These are phyloP conservation scores for Agrochola macilenta DNA, from an alignment of 2,888 invertebrate genomes.

Conservation along the genomic window DNA sequence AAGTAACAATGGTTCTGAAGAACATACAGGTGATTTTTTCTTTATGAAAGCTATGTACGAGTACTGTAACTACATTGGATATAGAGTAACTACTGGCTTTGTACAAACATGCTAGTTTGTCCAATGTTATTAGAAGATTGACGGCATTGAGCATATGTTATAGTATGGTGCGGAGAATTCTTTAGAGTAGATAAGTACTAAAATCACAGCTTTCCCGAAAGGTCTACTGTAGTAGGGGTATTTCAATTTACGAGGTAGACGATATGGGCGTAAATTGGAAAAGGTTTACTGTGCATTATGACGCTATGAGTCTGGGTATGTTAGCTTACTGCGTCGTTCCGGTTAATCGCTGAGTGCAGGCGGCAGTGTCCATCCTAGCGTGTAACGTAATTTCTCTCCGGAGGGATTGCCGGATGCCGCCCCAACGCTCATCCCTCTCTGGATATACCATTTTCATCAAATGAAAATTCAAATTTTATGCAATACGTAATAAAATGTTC, in stretches of 20 bases:
- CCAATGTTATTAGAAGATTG: slow-evolving; percentile 14
- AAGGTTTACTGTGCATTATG: slow-evolving; percentile 48
- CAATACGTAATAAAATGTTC: slow-evolving; percentile 15
- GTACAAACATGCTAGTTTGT: background rate
- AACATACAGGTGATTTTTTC: slow-evolving; percentile 11
- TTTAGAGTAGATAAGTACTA: slow-evolving; percentile 2
- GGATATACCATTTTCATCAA: slow-evolving; percentile 31
- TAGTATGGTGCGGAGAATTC: slow-evolving; percentile 7
- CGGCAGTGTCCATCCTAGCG: slow-evolving; percentile 61
- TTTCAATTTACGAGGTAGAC: slow-evolving; percentile 40
- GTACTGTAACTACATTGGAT: background rate
- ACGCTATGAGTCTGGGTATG: slow-evolving; percentile 27
- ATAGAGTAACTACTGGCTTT: background rate
- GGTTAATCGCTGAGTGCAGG: slow-evolving; percentile 61
- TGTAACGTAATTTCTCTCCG: slow-evolving; percentile 65
- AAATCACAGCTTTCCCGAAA: slow-evolving; percentile 12
- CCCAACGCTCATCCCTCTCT: slow-evolving; percentile 32
- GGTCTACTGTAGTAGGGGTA: slow-evolving; percentile 9
- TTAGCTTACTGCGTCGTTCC: slow-evolving; percentile 49
- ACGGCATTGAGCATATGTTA: slow-evolving; percentile 1
- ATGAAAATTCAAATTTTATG: slow-evolving; percentile 58
- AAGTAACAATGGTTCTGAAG: background rate
- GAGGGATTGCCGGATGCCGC: slow-evolving; percentile 52
- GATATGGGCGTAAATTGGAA: slow-evolving; percentile 44
- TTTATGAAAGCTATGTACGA: background rate